phyloP scores from a whole-genome alignment of 2,888 invertebrate genomes.

The Argyresthia goedartella region DNA sequence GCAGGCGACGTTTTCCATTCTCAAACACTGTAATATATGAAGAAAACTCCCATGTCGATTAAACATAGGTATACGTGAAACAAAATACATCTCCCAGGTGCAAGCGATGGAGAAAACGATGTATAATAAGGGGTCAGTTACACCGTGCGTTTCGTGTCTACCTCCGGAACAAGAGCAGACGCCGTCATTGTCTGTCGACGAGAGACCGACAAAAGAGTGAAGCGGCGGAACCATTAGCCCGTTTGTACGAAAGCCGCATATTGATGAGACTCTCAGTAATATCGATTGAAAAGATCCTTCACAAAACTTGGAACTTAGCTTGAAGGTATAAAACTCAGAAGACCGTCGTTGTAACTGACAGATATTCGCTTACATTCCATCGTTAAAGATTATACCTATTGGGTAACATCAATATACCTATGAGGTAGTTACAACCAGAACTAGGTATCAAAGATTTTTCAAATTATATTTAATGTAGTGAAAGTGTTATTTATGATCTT shows the following conservation, averaged over 20 bases:
- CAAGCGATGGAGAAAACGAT: too few species aligned
- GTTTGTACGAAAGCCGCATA: constrained; percentile 34
- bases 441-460: constrained; percentile 4
- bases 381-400: constrained; percentile 4
- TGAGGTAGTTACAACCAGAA: neutral
- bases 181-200: constrained; percentile 23
- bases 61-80: too few species aligned
- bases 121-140: too few species aligned
- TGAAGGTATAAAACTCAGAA: constrained; percentile 4
- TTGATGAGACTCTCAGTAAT: constrained; percentile 30
- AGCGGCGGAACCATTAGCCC: constrained; percentile 46
- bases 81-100: too few species aligned
- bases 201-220: constrained; percentile 43
- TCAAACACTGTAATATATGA: too few species aligned
- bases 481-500: constrained; percentile 40
- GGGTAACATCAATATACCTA: constrained; percentile 1
- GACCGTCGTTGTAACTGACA: constrained; percentile 20
- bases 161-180: neutral
- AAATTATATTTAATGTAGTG: constrained; percentile 16
- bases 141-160: too few species aligned
- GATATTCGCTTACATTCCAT: neutral
- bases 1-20: too few species aligned
- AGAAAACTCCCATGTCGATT: too few species aligned
- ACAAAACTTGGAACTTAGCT: neutral
- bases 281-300: neutral